Evolutionary conservation across 2,888 invertebrate species (phyloP), one percentile per base, ranked within the genome.

Genomic region (Orthosia incerta): DNA sequence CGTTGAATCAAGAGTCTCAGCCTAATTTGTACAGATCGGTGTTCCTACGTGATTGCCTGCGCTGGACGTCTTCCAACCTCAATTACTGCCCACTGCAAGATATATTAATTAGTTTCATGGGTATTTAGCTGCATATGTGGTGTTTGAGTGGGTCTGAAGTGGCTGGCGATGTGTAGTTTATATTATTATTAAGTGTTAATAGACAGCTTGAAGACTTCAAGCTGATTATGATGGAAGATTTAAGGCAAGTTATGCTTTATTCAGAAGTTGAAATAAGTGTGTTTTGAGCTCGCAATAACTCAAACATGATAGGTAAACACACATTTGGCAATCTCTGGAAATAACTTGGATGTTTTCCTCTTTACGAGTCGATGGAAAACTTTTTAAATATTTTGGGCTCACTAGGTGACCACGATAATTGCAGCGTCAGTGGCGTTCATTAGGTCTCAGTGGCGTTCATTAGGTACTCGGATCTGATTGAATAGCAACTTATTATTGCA

Each of bases 31-130:
- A 73, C 59, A 59, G 72, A 79, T 71, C 68, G 50, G 57, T 69
- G 60, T 71, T 69, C 48, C 51, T 57, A 62, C 68, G 74, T 63
- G 83, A 69, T 71, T 62, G 62, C 55, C 26, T 20, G n/a, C 26
- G 31, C 62, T 81, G 83, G 84, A 71, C 56, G 66, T n/a, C 50
- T 73, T 78, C 79, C 81, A 83, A 74, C 59, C 69, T 31, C 69
- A 74, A 83, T 80, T 80, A 83, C 70, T 78, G 60, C 16, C 57
- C 56, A 63, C 59, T 64, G 46, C 26, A 74, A 76, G 48, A 63
- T 71, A 66, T 55, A 59, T 67, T 53, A 62, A 73, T 76, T 71
- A 65, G 20, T 73, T 73, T 71, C 67, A 62, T 64, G 46, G 57
- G 12, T 65, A 64, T 67, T 72, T 72, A 70, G 61, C 48, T 59